Base-by-base conservation (phyloP, 1,140 invertebrate species). In the Acromyrmex heyeri region DNA sequence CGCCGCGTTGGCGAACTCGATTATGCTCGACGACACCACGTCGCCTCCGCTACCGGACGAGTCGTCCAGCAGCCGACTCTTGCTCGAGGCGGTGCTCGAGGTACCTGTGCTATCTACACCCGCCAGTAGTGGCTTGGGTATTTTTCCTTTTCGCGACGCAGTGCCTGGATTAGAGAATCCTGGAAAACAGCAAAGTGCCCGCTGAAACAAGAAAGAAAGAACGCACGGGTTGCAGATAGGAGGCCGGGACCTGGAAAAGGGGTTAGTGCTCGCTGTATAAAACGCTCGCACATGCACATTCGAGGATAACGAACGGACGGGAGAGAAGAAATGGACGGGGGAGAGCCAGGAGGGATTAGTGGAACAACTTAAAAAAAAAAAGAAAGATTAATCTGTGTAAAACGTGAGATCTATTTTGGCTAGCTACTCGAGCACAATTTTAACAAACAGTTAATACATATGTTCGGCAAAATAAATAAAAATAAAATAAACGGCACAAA, bases 121-220 rank as follows among this genome's bases (percentile, higher is more conserved):
- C 96, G 97, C 97, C 95, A 98, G 94, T 97, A 97, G 93, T 97
- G 97, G 96, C 95, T 97, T 96, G 97, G 97, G 96, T 96, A 97
- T 96, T 97, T 97, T 97, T 96, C 97, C 97, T 96, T 97, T 97
- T 97, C 97, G 95, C 96, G 97, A 96, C 96, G 97, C 93, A 97
- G 97, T 95, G 96, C 97, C 96, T 97, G 97, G 96, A 97, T 97
- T 96, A 97, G 97, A 96, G 97, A 98, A 97, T 97, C 97, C 97
- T 96, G 97, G 97, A 97, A 98, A 98, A 96, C 97, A 98, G 96
- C 97, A 98, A 94, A 97, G 96, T 93, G 97, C 97, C 93, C 97
- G 97, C 97, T 97, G 96, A 96, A 96, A 96, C 95, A 95, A 95
- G 94, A 96, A 93, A 96, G 95, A 55, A n/a, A 95, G 95, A 96